Percentiles rank a stretch among this genome's conserved stretches.
These are phyloP conservation scores for Labroides dimidiatus DNA, from an alignment of 2,797 vertebrate species.

Conservation along the genomic window DNA sequence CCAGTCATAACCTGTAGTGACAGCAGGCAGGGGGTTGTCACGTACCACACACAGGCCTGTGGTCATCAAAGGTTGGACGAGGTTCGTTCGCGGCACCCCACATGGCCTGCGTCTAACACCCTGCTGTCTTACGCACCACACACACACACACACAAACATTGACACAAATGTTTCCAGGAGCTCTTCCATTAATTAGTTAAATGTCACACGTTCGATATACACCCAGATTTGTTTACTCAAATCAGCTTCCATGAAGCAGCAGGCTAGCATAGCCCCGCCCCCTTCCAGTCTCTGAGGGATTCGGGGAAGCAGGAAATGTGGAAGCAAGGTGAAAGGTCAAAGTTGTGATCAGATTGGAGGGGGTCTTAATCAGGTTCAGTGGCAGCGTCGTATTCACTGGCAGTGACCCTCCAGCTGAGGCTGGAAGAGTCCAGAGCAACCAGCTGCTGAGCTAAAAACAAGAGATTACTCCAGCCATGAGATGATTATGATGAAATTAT, in stretches of 20 bases:
- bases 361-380: slow-evolving; percentile 58
- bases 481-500: slow-evolving; percentile 11
- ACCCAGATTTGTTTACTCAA: slow-evolving; percentile 39
- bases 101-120: slow-evolving; percentile 22
- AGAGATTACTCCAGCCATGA: slow-evolving; percentile 7
- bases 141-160: slow-evolving; percentile 18
- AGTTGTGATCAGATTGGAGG: slow-evolving; percentile 69
- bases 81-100: slow-evolving; percentile 24
- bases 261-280: neutral
- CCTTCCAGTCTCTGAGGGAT: slow-evolving; percentile 30
- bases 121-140: neutral
- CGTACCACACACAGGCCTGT: slow-evolving; percentile 24
- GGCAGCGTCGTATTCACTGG: slow-evolving; percentile 56
- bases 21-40: slow-evolving; percentile 40
- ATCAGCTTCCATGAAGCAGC: slow-evolving; percentile 51
- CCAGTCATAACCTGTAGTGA: slow-evolving; percentile 52
- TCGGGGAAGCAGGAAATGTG: slow-evolving; percentile 9
- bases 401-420: slow-evolving; percentile 70
- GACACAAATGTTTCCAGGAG: slow-evolving; percentile 34
- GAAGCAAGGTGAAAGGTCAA: slow-evolving; percentile 67
- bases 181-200: slow-evolving; percentile 24
- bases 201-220: slow-evolving; percentile 1
- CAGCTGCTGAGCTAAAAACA: slow-evolving; percentile 60
- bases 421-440: slow-evolving; percentile 39
- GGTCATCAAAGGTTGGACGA: slow-evolving; percentile 26